These are phyloP conservation scores for Saguinus imperator DNA, from an alignment of 2,113 vertebrate genomes.

Conservation along the genomic window DNA sequence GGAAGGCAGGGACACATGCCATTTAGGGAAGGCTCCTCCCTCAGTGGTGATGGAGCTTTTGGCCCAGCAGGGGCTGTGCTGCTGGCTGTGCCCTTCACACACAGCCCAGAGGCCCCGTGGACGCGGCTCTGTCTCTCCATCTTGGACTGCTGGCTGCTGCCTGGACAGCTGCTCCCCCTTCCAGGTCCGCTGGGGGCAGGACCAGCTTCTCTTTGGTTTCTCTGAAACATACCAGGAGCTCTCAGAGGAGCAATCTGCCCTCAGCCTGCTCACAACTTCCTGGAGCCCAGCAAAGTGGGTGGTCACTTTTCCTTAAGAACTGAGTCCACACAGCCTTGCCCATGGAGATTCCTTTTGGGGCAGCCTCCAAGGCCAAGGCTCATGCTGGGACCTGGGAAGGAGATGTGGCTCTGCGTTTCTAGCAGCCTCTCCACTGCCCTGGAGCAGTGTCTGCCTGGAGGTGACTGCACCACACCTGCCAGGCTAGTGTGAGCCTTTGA, in stretches of 20 bases:
- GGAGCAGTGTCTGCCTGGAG: not conserved
- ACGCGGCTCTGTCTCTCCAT: not conserved
- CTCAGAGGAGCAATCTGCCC: not conserved
- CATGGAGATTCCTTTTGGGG: not conserved
- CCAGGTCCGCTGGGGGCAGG: not conserved
- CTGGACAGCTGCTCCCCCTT: not conserved
- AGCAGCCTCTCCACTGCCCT: not conserved
- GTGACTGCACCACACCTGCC: not conserved
- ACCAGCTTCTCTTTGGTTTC: not conserved
- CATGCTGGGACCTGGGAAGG: not conserved
- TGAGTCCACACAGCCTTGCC: not conserved
- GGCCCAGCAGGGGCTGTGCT: not conserved
- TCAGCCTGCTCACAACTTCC: not conserved
- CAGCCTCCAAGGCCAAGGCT: not conserved
- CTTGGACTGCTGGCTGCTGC: not conserved
- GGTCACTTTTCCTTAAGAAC: not conserved
- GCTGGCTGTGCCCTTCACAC: not conserved
- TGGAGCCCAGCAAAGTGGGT: not conserved
- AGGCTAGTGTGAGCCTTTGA: not conserved
- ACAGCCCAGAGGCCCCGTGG: accelerated
- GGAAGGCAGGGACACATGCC: not conserved
- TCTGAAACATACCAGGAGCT: not conserved
- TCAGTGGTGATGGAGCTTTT: not conserved
- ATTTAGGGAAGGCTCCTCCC: not conserved
- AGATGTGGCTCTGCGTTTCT: not conserved